Evolutionary conservation across 2,888 invertebrate species (phyloP).

Genomic region (Epirrita christyi): DNA sequence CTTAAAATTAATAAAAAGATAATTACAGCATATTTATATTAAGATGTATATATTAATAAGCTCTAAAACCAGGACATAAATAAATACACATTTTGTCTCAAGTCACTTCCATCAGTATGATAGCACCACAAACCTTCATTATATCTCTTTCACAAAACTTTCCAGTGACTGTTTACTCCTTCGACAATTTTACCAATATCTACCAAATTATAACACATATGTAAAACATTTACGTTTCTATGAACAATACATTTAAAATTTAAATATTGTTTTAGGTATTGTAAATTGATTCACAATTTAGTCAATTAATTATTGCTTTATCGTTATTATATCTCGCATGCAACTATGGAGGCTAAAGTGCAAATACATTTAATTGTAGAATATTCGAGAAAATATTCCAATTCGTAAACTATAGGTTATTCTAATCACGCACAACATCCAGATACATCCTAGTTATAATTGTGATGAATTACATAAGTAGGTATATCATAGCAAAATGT

Average conservation of each 20-base stretch:
- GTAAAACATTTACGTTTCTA: background rate
- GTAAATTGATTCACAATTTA: conserved; percentile 31
- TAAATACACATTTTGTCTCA: conserved; percentile 75
- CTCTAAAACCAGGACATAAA: conserved; percentile 82
- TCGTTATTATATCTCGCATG: conserved; percentile 36
- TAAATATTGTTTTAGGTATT: background rate
- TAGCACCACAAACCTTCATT: conserved; percentile 77
- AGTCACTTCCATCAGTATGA: conserved; percentile 71
- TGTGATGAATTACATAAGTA: conserved; percentile 39
- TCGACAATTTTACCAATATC: conserved; percentile 42
- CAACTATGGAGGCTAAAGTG: conserved; percentile 30
- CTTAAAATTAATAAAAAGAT: conserved; percentile 79
- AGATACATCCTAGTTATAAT: conserved; percentile 29
- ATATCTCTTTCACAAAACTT: conserved; percentile 56
- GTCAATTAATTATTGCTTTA: conserved; percentile 57
- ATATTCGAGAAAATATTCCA: conserved; percentile 43
- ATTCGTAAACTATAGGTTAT: conserved; percentile 28
- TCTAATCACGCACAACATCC: conserved; percentile 37
- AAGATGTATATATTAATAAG: conserved; percentile 80
- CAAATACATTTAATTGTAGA: conserved; percentile 23
- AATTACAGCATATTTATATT: conserved; percentile 79
- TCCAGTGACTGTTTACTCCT: conserved; percentile 61
- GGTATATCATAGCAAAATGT: conserved; percentile 33
- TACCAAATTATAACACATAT: conserved; percentile 26
- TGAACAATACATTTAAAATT: background rate